Conservation (phyloP, 2,888 invertebrate genomes). For the Agrilus cyanescens region DNA sequence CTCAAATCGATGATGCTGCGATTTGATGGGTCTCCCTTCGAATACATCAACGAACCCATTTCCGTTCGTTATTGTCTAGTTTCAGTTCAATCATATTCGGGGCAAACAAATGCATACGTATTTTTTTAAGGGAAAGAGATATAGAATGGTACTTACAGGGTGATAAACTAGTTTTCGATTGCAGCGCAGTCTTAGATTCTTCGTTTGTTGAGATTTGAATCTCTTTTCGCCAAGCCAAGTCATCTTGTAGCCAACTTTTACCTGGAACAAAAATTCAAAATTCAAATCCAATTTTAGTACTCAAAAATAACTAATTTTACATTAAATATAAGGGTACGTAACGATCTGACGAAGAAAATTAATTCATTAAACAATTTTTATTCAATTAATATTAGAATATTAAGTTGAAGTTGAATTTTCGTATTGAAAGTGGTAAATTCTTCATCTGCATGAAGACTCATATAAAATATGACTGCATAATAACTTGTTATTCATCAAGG, state of each 20-base stretch:
- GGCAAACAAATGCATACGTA: not conserved
- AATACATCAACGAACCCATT: not conserved
- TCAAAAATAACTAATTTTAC: too few relatives aligned
- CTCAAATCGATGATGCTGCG: conserved; percentile 28
- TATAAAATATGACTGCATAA: not conserved
- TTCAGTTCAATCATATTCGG: too few relatives aligned
- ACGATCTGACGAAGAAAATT: too few relatives aligned
- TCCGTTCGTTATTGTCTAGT: too few relatives aligned
- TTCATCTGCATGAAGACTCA: conserved; percentile 1
- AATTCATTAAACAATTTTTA: too few relatives aligned
- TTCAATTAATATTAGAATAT: too few relatives aligned
- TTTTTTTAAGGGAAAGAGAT: too few relatives aligned
- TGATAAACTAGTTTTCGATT: conserved; percentile 35
- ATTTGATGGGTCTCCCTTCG: conserved; percentile 21
- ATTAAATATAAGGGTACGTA: too few relatives aligned
- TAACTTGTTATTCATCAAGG: conserved; percentile 8
- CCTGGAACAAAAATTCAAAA: conserved; percentile 28
- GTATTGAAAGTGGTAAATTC: conserved; percentile 7
- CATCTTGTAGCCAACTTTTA: conserved; percentile 38
- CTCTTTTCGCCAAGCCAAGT: conserved; percentile 37
- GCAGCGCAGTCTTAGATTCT: conserved; percentile 36
- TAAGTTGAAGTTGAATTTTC: too few relatives aligned
- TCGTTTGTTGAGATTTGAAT: conserved; percentile 33
- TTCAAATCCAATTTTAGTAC: too few relatives aligned
- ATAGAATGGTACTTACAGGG: conserved; percentile 31